phyloP scores from a whole-genome alignment of 1,140 invertebrate genomes.

The Heliconius himera region DNA sequence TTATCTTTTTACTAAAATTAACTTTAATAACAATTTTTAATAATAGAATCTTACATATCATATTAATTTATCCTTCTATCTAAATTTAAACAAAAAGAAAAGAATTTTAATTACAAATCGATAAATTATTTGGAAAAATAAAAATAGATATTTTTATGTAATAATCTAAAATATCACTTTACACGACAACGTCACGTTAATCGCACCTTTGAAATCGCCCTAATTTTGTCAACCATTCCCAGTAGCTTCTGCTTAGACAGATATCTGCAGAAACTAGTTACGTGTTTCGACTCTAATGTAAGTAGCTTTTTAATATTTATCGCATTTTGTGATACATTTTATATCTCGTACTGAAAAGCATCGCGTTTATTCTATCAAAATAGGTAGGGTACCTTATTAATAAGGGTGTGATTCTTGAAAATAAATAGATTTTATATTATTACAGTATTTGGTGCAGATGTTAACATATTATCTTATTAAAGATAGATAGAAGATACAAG shows the following conservation, averaged over 20 bases:
- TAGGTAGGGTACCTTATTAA: background rate
- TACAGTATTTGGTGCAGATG: background rate
- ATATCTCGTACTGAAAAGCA: constrained; percentile 17
- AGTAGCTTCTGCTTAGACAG: constrained; percentile 75
- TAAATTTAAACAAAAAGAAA: no score
- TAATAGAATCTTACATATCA: no score
- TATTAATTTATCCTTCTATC: no score
- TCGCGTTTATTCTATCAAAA: background rate
- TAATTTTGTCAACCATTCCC: constrained; percentile 55
- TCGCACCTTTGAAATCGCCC: constrained; percentile 40
- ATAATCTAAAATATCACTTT: no score
- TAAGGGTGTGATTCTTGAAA: background rate
- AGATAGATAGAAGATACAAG: no score
- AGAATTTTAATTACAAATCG: no score
- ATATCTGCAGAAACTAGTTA: constrained; percentile 78
- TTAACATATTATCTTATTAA: no score
- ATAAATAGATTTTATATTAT: background rate
- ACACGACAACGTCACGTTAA: background rate
- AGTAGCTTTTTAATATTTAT: constrained; percentile 77
- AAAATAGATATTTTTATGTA: no score
- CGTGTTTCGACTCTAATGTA: constrained; percentile 70
- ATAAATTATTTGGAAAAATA: no score
- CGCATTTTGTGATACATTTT: constrained; percentile 51
- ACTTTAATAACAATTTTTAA: no score
- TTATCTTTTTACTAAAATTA: no score